A percentile compares a stretch with the other conserved stretches of the same genome.
phyloP scores from a whole-genome alignment of 2,888 invertebrate genomes.

The Perizoma flavofasciatum region DNA sequence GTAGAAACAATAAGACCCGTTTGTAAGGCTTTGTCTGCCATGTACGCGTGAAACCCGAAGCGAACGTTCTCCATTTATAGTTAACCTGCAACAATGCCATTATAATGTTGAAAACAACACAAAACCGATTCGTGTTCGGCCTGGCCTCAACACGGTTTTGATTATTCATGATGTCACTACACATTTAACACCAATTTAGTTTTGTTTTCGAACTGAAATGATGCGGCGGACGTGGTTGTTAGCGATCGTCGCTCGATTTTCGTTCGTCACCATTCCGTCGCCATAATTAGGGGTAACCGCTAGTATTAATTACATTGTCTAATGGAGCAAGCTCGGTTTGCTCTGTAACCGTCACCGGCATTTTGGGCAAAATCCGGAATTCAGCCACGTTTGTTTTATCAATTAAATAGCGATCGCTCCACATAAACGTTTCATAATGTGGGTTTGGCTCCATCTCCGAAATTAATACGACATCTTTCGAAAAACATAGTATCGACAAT shows the following conservation, averaged over 20 bases:
- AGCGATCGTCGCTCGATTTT: constrained; percentile 63
- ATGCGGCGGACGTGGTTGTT: constrained; percentile 67
- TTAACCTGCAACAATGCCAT: constrained; percentile 64
- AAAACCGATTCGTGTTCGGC: constrained; percentile 34
- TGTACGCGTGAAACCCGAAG: constrained; percentile 27
- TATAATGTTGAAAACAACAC: constrained; percentile 60
- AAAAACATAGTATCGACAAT: constrained; percentile 19
- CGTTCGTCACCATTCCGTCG: constrained; percentile 66
- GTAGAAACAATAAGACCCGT: constrained; percentile 25
- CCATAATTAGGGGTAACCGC: constrained; percentile 76
- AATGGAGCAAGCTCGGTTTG: constrained; percentile 72
- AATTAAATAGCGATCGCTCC: constrained; percentile 12
- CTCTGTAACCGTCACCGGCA: constrained; percentile 59
- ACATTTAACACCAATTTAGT: constrained; percentile 61
- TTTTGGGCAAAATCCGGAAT: constrained; percentile 33
- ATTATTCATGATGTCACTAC: constrained; percentile 65
- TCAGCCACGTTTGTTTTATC: constrained; percentile 22
- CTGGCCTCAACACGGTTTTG: constrained; percentile 53
- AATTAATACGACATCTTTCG: constrained; percentile 8
- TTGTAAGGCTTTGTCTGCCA: constrained; percentile 26
- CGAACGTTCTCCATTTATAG: constrained; percentile 41
- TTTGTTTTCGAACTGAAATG: constrained; percentile 55
- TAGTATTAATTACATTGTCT: constrained; percentile 81
- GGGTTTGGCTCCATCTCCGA: constrained; percentile 5
- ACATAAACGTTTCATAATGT: constrained; percentile 10